Evolutionary conservation across 2,113 vertebrate genomes (phyloP).

Genomic region (Paracanthobrama guichenoti): DNA sequence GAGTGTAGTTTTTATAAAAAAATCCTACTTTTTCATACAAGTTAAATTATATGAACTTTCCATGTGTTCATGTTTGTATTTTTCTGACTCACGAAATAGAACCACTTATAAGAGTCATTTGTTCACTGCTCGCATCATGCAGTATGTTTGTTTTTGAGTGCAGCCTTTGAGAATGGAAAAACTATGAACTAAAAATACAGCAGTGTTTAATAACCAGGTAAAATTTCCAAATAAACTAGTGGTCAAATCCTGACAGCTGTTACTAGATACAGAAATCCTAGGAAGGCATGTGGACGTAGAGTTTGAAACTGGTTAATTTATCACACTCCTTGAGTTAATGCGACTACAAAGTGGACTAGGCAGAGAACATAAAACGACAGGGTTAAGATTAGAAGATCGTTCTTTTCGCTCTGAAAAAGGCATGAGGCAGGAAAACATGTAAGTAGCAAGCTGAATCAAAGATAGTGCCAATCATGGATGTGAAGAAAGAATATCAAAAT

Average conservation of each 20-base stretch:
- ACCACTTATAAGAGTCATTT: not conserved
- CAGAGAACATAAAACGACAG: slow-evolving; percentile 20
- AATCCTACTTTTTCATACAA: too few species aligned
- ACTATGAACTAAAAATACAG: not conserved
- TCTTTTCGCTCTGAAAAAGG: not conserved
- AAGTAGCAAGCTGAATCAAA: slow-evolving; percentile 26
- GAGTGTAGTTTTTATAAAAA: too few species aligned
- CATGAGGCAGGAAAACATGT: slow-evolving; percentile 16
- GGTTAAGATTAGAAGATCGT: slow-evolving; percentile 5
- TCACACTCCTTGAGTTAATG: not conserved
- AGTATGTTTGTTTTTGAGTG: not conserved
- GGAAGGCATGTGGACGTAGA: not conserved
- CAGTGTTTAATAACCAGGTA: not conserved
- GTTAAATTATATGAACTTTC: too few species aligned
- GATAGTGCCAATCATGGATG: not conserved
- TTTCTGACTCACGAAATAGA: not conserved
- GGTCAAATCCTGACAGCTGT: not conserved
- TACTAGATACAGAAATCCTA: not conserved
- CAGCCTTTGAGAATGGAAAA: not conserved
- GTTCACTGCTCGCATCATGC: not conserved
- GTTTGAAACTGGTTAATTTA: not conserved
- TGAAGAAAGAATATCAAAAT: slow-evolving; percentile 10
- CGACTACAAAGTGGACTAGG: not conserved
- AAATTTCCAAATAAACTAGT: not conserved
- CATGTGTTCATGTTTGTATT: not conserved